phyloP scores from a whole-genome alignment of 2,113 vertebrate species.

The Rhynchomys soricoides region DNA sequence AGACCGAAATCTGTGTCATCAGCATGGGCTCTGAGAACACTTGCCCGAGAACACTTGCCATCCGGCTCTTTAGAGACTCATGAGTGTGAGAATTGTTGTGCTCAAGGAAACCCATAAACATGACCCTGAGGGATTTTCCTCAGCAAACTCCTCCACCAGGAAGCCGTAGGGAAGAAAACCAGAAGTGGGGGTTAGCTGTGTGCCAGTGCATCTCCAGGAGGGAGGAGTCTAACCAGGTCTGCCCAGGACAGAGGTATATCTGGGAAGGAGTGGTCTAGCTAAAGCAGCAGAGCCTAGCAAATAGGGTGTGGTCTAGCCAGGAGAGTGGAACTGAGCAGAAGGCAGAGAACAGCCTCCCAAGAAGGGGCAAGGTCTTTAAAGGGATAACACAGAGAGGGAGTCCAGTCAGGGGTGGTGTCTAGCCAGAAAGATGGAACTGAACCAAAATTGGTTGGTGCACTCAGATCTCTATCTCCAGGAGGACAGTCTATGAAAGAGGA shows the following conservation, averaged over 20 bases:
- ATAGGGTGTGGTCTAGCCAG: background rate
- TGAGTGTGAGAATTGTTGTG: background rate
- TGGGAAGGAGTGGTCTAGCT: background rate
- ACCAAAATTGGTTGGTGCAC: background rate
- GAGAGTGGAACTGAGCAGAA: background rate
- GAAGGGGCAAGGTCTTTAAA: background rate
- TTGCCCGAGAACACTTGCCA: background rate
- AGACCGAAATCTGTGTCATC: background rate
- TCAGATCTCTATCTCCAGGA: background rate
- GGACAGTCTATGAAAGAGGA: background rate
- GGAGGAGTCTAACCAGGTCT: background rate
- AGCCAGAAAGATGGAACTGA: background rate
- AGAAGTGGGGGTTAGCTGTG: accelerated
- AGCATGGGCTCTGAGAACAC: background rate
- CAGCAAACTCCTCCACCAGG: accelerated
- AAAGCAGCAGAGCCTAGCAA: background rate
- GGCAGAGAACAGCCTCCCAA: no score
- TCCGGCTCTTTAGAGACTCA: background rate
- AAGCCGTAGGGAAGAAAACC: background rate
- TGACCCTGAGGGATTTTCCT: background rate
- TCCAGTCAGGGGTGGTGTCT: accelerated
- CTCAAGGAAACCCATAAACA: background rate
- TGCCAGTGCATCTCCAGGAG: no score
- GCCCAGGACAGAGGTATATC: background rate
- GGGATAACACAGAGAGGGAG: no score